A percentile compares a stretch with the other conserved stretches of the same genome.
phyloP scores from a whole-genome alignment of 2,113 vertebrate species.

The Podiceps cristatus region DNA sequence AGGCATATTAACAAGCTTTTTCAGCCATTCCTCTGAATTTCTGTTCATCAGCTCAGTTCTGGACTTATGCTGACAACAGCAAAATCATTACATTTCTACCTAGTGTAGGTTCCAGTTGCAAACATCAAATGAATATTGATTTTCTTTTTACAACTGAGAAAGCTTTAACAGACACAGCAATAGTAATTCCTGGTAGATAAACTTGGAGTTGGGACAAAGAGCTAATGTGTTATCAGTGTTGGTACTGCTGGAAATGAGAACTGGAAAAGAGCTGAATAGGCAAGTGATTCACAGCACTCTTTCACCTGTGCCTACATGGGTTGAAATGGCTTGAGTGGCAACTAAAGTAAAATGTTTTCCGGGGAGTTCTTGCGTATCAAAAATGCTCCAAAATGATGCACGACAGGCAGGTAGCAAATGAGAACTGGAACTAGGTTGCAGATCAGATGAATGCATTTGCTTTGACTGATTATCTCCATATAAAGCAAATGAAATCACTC shows the following conservation, averaged over 20 bases:
- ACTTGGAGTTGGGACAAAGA: not conserved
- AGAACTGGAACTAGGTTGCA: not conserved
- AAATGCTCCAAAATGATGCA: not conserved
- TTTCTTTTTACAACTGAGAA: conserved; percentile 35
- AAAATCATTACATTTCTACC: conserved; percentile 21
- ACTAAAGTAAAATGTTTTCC: not conserved
- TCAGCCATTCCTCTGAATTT: not conserved
- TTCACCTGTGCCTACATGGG: not conserved
- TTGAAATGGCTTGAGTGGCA: not conserved
- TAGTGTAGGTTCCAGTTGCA: not conserved
- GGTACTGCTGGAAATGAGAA: not conserved
- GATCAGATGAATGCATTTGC: not conserved
- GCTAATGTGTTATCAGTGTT: not conserved
- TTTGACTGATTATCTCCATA: not conserved
- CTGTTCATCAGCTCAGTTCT: conserved; percentile 2
- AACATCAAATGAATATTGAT: conserved; percentile 51
- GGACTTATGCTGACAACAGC: conserved; percentile 15
- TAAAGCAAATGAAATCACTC: not conserved
- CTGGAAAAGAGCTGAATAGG: not conserved
- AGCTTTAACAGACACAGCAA: not conserved
- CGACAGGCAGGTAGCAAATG: not conserved
- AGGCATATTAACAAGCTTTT: not conserved
- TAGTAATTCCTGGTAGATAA: not conserved
- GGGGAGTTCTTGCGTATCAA: not conserved
- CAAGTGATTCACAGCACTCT: not conserved